Base-by-base conservation (phyloP, 2,888 invertebrate species). In the Napeogenes inachia region DNA sequence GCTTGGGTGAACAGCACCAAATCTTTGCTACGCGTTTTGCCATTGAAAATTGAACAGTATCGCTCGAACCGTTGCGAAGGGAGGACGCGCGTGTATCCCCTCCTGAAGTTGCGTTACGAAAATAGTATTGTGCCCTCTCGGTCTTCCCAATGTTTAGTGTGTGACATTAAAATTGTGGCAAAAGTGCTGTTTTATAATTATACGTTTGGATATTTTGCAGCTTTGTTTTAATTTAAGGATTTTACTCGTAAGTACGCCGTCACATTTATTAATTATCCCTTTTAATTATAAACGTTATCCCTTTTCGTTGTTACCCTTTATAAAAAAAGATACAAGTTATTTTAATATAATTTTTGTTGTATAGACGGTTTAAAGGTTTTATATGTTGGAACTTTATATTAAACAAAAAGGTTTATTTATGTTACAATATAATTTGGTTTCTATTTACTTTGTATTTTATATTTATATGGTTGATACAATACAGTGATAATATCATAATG, bases 1-100 rank as follows among this genome's bases (percentile, higher is more conserved):
- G 80, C 79, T 80, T 79, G 75, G 74, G 73, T 81, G 80, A 78
- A 78, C 77, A 66, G 68, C 71, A 75, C 72, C 62, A 73, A 78
- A 75, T 80, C 80, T 79, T 81, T 72, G 78, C 75, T 75, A 73
- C 68, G 71, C 61, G 56, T 62, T 38, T 69, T 75, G 73, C 75
- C 67, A 64, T 62, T 65, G 69, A 68, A 68, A 69, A 65, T 63
- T 64, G 53, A 58, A 75, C 77, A 84, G 86, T 86, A 70, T 75
- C 74, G 77, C 74, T 71, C 76, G 67, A 73, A 68, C 77, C 71
- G 74, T 69, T 69, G 73, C 59, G 66, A 71, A 72, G 76, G 74
- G 61, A 61, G 78, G 80, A 71, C 77, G 85, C 65, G 75, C 72
- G 76, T 75, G 80, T 65, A 71, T 70, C 71, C 65, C 70, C 68